phyloP scores from a whole-genome alignment of 1,140 invertebrate genomes.

The Muscidifurax raptorellus region DNA sequence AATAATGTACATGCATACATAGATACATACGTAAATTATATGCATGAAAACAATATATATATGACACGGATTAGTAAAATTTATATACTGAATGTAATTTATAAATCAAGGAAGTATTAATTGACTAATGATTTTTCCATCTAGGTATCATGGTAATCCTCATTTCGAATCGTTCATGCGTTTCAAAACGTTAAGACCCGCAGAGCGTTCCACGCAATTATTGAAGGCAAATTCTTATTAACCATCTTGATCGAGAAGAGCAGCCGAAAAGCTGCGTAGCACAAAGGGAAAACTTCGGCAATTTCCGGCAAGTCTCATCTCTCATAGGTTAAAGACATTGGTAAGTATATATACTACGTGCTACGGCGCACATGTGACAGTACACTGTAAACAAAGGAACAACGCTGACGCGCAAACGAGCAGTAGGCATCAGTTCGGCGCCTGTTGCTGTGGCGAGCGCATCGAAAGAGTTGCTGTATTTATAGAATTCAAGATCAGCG shows the following conservation, averaged over 20 bases:
- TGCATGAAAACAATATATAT: too few relatives aligned
- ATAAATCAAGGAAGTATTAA: neutral
- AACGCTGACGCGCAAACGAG: neutral
- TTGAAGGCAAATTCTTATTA: too few relatives aligned
- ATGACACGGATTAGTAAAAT: neutral
- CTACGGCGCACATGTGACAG: neutral
- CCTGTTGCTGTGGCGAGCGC: neutral
- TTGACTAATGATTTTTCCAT: constrained; percentile 5
- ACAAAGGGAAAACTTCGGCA: too few relatives aligned
- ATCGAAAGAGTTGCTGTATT: neutral
- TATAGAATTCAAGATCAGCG: neutral
- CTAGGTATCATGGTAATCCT: neutral
- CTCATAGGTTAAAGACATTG: too few relatives aligned
- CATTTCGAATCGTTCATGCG: neutral
- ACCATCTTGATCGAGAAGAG: too few relatives aligned
- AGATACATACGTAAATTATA: neutral
- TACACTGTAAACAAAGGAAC: constrained; percentile 25
- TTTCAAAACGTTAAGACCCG: too few relatives aligned
- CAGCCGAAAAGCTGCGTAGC: too few relatives aligned
- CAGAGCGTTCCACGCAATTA: too few relatives aligned
- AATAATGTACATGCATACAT: neutral
- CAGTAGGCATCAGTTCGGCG: neutral
- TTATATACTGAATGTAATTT: neutral
- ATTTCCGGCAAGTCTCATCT: too few relatives aligned
- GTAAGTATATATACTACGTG: neutral